Conservation (phyloP, 2,888 invertebrate genomes). For the Leuctra nigra region DNA sequence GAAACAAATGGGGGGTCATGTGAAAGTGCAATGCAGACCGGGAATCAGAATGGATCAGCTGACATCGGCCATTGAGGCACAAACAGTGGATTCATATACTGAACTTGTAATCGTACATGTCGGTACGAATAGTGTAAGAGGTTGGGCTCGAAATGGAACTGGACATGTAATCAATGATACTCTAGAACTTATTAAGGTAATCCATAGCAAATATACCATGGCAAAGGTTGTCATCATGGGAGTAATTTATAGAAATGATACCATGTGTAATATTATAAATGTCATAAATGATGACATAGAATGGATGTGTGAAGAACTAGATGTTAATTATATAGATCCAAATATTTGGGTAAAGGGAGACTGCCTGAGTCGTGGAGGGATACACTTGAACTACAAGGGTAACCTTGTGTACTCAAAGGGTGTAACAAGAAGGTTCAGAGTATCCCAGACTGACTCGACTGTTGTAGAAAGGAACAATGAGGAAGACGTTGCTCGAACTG, state of each 20-base stretch:
- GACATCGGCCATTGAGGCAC: background rate
- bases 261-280: background rate
- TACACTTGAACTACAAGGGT: constrained; percentile 3
- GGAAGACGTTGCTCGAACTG: background rate
- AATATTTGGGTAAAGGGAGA: background rate
- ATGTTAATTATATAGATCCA: background rate
- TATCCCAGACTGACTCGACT: background rate
- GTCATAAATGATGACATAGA: background rate
- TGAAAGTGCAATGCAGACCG: background rate
- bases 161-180: background rate
- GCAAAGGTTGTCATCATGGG: background rate
- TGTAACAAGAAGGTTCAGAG: background rate
- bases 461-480: background rate
- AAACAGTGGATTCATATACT: background rate
- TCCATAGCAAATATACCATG: background rate
- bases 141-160: background rate
- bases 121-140: background rate
- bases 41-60: constrained; percentile 6
- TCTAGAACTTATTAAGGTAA: background rate
- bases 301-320: background rate
- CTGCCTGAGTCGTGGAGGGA: background rate
- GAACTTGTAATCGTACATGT: background rate
- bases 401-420: background rate
- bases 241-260: background rate
- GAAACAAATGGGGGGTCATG: background rate